Evolutionary conservation across 2,113 vertebrate genomes (phyloP), one percentile per base, ranked within the genome.

Genomic region (Promerops cafer): DNA sequence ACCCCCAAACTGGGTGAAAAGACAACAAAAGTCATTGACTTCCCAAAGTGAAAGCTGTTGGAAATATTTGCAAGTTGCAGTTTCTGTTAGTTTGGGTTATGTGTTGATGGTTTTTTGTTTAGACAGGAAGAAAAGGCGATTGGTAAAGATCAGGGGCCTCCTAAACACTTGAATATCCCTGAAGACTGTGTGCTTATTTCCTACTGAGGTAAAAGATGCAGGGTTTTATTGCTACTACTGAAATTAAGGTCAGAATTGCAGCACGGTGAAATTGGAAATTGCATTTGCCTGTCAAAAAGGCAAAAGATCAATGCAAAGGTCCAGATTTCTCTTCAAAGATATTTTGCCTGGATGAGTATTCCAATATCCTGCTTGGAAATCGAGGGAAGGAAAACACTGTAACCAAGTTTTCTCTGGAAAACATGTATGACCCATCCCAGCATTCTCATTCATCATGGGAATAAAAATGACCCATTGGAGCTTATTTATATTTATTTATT

Each of bases 191-290:
- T 10, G 2, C 8, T 74, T 56, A 27, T 76, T 83, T 93, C 57
- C 31, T 68, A 1, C 39, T 78, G 63, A 57, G 60, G 42, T 10
- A 45, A 47, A 63, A 74, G 27, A 44, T 19, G 5, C 9, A 42
- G 31, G 21, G 13, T 63, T 83, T 86, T 50, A 49, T 85, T 80
- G 16, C 27, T 52, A 1, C 42, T 44, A 10, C 37, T 57, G 45
- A 96, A 93, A 83, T 88, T 81, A 90, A 88, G 50, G 68, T 80
- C 42, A 87, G 64, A 71, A 24, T 83, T 92, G 47, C 79, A 92
- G 72, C 68, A 92, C 75, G 42, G 33, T 20, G 53, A 76, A 94
- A 93, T 8, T 89, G 89, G 45, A 94, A 88, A 95, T 87, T 65
- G 7, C 28, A 65, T 92, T 95, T 90, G 11, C 22, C 27, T 81